phyloP scores from a whole-genome alignment of 2,113 vertebrate genomes.

The Perca fluviatilis region DNA sequence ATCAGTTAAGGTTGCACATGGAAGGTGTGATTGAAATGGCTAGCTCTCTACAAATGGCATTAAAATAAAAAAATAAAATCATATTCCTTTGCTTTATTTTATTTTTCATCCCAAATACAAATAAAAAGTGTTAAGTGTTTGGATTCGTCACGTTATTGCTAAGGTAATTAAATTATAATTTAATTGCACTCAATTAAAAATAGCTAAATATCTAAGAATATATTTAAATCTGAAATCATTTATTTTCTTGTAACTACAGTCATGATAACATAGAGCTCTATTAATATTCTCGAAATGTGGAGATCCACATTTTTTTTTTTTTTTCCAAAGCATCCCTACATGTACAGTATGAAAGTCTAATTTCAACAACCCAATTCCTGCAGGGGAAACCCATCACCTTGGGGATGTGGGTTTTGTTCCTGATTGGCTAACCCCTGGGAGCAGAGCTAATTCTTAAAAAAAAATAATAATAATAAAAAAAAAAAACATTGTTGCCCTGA shows the following conservation, averaged over 20 bases:
- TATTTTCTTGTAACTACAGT: not conserved
- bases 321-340: not conserved
- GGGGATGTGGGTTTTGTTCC: conserved; percentile 22
- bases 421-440: conserved; percentile 29
- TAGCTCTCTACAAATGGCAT: not conserved
- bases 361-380: conserved; percentile 4
- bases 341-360: not conserved
- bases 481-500: conserved; percentile 31
- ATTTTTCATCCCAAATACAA: not conserved
- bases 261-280: not conserved
- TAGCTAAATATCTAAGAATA: not conserved
- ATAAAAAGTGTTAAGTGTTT: not conserved
- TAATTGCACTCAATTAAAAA: not conserved
- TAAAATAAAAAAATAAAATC: not conserved
- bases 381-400: conserved; percentile 10
- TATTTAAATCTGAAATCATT: not conserved
- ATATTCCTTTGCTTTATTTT: not conserved
- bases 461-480: not conserved
- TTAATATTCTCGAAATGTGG: not conserved
- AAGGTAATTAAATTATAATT: not conserved
- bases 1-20: not conserved
- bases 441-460: conserved; percentile 30
- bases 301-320: not conserved
- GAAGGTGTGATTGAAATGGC: not conserved
- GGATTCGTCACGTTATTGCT: not conserved